Evolutionary conservation across 2,113 vertebrate species (phyloP).

Genomic region (Bungarus multicinctus): DNA sequence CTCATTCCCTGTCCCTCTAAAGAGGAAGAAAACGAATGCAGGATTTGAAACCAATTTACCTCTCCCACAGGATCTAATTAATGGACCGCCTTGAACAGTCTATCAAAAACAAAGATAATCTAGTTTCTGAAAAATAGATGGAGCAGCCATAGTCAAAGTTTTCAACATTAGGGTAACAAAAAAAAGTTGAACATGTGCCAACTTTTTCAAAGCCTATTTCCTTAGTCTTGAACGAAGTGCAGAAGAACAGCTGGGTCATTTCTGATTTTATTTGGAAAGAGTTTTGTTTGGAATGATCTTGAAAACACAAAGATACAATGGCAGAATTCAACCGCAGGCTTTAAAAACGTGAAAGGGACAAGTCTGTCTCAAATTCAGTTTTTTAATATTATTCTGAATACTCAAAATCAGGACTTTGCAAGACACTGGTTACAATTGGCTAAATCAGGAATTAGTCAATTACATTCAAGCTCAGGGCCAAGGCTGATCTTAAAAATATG

Average conservation of each 20-base stretch:
- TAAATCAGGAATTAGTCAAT: background rate
- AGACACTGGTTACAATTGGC: background rate
- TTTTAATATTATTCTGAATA: background rate
- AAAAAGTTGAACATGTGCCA: background rate
- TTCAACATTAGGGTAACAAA: background rate
- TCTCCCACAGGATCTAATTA: background rate
- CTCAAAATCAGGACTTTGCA: background rate
- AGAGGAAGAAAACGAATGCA: background rate
- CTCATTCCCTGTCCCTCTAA: background rate
- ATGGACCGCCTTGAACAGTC: background rate
- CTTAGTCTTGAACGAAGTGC: background rate
- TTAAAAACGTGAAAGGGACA: background rate
- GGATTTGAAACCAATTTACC: background rate
- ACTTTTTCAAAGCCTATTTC: background rate
- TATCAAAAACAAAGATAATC: background rate
- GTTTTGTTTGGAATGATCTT: background rate
- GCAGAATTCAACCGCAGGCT: background rate
- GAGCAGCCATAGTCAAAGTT: background rate
- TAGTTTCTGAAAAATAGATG: background rate
- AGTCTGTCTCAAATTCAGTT: background rate
- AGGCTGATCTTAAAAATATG: background rate
- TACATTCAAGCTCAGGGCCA: background rate
- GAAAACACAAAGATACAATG: background rate
- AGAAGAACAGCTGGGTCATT: background rate
- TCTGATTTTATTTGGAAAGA: background rate